Evolutionary conservation across 2,113 vertebrate genomes (phyloP), one percentile per base, ranked within the genome.

Genomic region (Oncorhynchus mykiss): DNA sequence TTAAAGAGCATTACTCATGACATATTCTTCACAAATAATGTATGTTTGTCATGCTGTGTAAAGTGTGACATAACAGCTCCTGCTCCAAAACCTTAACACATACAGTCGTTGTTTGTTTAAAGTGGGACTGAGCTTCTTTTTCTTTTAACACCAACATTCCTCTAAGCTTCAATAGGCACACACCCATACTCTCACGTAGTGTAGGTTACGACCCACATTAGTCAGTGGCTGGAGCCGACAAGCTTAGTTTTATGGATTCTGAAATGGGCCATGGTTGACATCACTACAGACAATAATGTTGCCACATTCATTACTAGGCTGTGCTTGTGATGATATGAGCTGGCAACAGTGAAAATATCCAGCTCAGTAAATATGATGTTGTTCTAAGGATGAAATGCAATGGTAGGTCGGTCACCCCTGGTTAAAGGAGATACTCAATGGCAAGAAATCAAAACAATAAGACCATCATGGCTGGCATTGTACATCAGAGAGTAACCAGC

Each of bases 281-380:
- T 68, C 67, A 68, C 39, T 68, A 68, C 18, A 34, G 67, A 39
- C 20, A 31, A 68, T 20, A 39, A 39, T n/a, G 67, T 68, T 68
- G 18, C 39, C n/a, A 31, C 31, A 6, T 62, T n/a, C 59, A 22
- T 22, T 16, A 62, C n/a, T 24, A 62, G 59, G 59, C 59, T 22
- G 18, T 6, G 59, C 14, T 5, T n/a, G n/a, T 9, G 6, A 22
- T 62, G 18, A 62, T 62, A 62, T 62, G 59, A 62, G 59, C 59
- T 62, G 59, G 59, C 59, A 62, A 20, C 59, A 7, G n/a, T 22
- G 59, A 16, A 14, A 54, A 62, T 20, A 62, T 5, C 49, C 49
- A 8, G n/a, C n/a, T n/a, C 59, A 7, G 59, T 62, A 62, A n/a
- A 62, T 45, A 45, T 20, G 59, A 45, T 20, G 59, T 62, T 22